A percentile compares a stretch with the other conserved stretches of the same genome.
phyloP scores from a whole-genome alignment of 2,797 vertebrate genomes.

The Echiichthys vipera region DNA sequence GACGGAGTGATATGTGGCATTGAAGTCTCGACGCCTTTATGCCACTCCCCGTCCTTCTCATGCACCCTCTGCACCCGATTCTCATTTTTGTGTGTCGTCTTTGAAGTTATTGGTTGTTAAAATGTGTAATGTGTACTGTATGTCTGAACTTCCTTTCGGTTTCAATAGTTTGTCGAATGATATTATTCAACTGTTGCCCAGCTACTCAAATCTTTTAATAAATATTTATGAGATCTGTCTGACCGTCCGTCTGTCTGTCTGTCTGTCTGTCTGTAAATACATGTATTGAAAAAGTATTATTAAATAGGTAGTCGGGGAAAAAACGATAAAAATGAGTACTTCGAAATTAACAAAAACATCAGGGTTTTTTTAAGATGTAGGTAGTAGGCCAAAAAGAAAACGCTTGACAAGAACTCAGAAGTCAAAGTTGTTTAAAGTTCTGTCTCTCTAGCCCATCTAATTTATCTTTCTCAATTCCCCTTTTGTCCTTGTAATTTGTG shows the following conservation, averaged over 20 bases:
- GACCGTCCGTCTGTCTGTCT: not conserved
- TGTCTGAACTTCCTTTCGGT: not conserved
- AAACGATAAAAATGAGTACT: no score
- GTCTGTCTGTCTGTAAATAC: not conserved
- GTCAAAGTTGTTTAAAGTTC: conserved; percentile 3
- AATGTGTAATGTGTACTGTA: not conserved
- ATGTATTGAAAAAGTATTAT: no score
- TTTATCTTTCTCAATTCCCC: conserved; percentile 1
- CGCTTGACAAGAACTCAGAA: no score
- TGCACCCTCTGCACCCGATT: conserved; percentile 3
- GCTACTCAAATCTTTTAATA: not conserved
- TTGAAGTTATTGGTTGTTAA: conserved; percentile 29
- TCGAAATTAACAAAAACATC: no score
- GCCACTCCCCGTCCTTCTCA: conserved; percentile 23
- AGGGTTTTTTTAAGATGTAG: not conserved
- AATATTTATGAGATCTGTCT: not conserved
- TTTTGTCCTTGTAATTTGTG: conserved; percentile 55
- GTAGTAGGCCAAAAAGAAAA: not conserved
- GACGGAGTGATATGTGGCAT: conserved; percentile 61
- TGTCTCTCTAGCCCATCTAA: not conserved
- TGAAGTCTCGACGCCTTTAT: conserved; percentile 53
- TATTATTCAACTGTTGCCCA: not conserved
- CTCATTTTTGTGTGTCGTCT: conserved; percentile 11
- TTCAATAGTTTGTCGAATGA: not conserved
- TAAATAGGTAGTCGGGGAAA: no score